Evolutionary conservation across 53 echinoderm and acorn worm genomes (phyloP).

Genomic region (Pentamera pediparva): DNA sequence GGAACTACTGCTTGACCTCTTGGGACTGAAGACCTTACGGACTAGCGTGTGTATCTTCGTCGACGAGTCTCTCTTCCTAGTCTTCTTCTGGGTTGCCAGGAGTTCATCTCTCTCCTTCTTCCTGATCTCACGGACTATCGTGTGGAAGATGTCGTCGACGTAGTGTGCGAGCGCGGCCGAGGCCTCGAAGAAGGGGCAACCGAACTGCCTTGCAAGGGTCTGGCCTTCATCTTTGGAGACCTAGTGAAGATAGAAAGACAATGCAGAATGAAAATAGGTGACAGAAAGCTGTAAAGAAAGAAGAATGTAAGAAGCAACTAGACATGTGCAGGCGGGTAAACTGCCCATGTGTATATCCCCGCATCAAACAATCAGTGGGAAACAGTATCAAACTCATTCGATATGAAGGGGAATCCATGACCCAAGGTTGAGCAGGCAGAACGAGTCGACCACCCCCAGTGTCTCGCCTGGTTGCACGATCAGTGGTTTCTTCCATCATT

Average conservation of each 20-base stretch:
- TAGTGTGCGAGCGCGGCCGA: slow-evolving; percentile 96
- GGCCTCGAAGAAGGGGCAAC: slow-evolving; percentile 97
- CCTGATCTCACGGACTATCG: slow-evolving; percentile 89
- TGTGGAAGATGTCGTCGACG: slow-evolving; percentile 99
- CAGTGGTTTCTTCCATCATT: too few relatives aligned
- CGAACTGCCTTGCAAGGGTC: slow-evolving; percentile 84
- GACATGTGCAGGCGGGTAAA: not conserved
- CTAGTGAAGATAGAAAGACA: slow-evolving; percentile 18
- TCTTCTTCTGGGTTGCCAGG: slow-evolving; percentile 77
- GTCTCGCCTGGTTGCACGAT: too few relatives aligned
- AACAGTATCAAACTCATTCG: too few relatives aligned
- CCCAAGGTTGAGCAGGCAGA: too few relatives aligned
- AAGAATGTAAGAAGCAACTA: not conserved
- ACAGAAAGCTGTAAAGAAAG: not conserved
- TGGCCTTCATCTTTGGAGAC: slow-evolving; percentile 89
- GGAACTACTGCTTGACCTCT: slow-evolving; percentile 54
- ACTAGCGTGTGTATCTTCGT: slow-evolving; percentile 76
- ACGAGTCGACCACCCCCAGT: too few relatives aligned
- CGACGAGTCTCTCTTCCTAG: slow-evolving; percentile 73
- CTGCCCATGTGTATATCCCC: too few relatives aligned
- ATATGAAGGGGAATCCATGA: too few relatives aligned
- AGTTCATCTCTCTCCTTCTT: slow-evolving; percentile 90
- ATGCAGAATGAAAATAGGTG: not conserved
- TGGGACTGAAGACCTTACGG: slow-evolving; percentile 73
- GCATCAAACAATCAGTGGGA: too few relatives aligned